Evolutionary conservation across 2,797 vertebrate species (phyloP), one percentile per base, ranked within the genome.

Genomic region (Pangasius sanitwongsei): DNA sequence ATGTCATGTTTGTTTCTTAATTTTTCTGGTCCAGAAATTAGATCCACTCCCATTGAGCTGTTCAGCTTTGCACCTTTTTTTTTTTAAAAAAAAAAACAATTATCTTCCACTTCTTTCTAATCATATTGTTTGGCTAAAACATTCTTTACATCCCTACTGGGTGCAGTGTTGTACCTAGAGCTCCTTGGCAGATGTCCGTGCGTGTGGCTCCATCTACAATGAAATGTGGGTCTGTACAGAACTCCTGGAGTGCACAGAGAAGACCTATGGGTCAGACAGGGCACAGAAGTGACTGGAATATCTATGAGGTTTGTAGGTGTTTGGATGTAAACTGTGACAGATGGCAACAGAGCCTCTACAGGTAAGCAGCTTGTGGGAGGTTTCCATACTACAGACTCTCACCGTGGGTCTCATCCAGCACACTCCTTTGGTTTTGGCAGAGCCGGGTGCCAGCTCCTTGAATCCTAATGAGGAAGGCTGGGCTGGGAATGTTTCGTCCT

Each of bases 171-270:
- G 34, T 91, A 97, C 97, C 97, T 90, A 97, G 94, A 0, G 96
- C 96, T 88, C 97, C 97, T 91, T 97, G 97, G 92, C 97, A 97
- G 93, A 97, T 96, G 82, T 97, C 97, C 0, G 97, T 97, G 70
- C 96, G 96, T 0, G 97, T 97, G 63, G 97, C 97, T 0, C 97
- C 97, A 0, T 97, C 97, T 89, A 97, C 94, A n/a, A 97, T 97
- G 94, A 97, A 97, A 92, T 95, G 96, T 0, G 97, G 97, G 31
- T 95, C 95, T 0, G 93, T 91, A 72, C 97, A 94, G 91, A 97
- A 92, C 92, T 97, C 97, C 97, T 97, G 92, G 0, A 41, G 87
- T 91, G 89, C 86, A 93, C 87, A 92, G 89, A 92, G 85, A 91
- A 91, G 83, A 86, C 88, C 89, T 88, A 91, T 31, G 81, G 91